Evolutionary conservation across 2,113 vertebrate genomes (phyloP).

Genomic region (Pan troglodytes): NHGRI_mPanTro3-v2.1_pri NC_072403.2:81217001-81217500

Average conservation of each 20-base stretch:
- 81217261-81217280: background rate
- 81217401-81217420: background rate
- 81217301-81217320: background rate
- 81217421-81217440: background rate
- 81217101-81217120: background rate
- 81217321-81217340: background rate
- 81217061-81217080: background rate
- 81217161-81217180: background rate
- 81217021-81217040: background rate
- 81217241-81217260: background rate
- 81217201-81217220: background rate
- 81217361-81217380: background rate
- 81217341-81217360: background rate
- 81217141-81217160: background rate
- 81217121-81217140: background rate
- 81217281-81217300: background rate
- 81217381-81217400: background rate
- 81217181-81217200: background rate
- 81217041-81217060: background rate
- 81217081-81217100: background rate
- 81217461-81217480: background rate
- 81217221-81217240: background rate
- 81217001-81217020: background rate
- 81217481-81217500: background rate
- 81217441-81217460: too few species aligned